Conservation (phyloP, 92 coral and sea anemone genomes). For the Montipora capitata region DNA sequence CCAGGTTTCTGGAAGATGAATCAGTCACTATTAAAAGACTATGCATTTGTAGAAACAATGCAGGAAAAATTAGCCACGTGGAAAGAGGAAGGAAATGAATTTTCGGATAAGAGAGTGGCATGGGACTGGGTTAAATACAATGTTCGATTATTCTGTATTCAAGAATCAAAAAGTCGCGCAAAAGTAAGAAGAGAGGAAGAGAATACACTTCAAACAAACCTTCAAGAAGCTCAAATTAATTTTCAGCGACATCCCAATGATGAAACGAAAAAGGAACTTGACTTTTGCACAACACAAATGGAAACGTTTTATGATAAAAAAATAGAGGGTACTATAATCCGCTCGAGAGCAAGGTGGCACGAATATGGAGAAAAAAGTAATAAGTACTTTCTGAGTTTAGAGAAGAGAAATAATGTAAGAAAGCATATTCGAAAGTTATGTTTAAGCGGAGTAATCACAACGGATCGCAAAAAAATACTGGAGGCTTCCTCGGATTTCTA, state of each 20-base stretch:
- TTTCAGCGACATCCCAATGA: background rate
- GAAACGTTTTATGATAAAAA: constrained; percentile 14
- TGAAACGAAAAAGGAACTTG: constrained; percentile 6
- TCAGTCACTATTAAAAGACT: background rate
- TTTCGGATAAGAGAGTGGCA: no score
- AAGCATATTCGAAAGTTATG: constrained; percentile 24
- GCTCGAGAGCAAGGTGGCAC: constrained; percentile 38
- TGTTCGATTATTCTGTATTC: no score
- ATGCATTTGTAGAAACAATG: constrained; percentile 24
- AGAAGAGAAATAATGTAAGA: constrained; percentile 18
- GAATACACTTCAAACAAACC: no score
- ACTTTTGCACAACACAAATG: background rate
- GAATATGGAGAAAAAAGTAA: constrained; percentile 26
- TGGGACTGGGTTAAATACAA: no score
- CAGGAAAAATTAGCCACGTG: constrained; percentile 4
- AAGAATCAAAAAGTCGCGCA: no score
- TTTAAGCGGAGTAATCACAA: constrained; percentile 33
- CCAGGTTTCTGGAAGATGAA: constrained; percentile 47
- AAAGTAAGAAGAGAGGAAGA: no score
- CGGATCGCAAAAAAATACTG: no score
- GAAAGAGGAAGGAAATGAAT: no score
- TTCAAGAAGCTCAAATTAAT: no score
- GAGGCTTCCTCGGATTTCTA: background rate
- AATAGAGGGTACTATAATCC: constrained; percentile 27
- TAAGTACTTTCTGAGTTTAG: constrained; percentile 22